Percentiles rank a stretch among this genome's conserved stretches.
phyloP scores from a whole-genome alignment of 2,797 vertebrate genomes.

The Silurus aristotelis region DNA sequence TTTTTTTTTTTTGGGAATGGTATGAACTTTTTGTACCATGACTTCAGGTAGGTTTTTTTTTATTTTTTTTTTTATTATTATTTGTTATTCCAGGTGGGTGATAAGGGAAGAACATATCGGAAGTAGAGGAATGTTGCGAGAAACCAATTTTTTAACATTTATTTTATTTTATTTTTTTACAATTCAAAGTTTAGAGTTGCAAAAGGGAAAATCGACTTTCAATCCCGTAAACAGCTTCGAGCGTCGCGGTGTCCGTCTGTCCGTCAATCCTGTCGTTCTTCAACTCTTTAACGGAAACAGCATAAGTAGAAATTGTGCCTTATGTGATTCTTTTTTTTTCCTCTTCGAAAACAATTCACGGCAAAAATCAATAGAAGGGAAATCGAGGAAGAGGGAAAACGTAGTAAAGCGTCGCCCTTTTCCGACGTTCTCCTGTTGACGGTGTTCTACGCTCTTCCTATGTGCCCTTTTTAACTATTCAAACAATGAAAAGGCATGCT shows the following conservation, averaged over 20 bases:
- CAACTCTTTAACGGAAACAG: conserved; percentile 63
- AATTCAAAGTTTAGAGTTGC: not conserved
- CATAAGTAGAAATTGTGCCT: conserved; percentile 96
- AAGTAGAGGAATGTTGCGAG: conserved; percentile 11
- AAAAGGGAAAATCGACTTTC: conserved; percentile 52
- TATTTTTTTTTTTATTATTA: too few relatives aligned
- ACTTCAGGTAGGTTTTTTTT: not conserved
- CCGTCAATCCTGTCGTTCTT: conserved; percentile 30
- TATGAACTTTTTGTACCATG: conserved; percentile 72
- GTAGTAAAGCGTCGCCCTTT: not conserved
- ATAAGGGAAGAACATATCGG: not conserved
- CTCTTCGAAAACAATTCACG: not conserved
- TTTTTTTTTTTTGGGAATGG: conserved; percentile 64
- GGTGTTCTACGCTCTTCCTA: not conserved
- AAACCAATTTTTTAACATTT: not conserved
- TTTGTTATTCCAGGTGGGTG: conserved; percentile 22
- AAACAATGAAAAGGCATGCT: conserved; percentile 77
- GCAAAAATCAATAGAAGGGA: conserved; percentile 64
- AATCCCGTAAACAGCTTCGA: conserved; percentile 64
- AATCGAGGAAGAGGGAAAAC: conserved; percentile 20
- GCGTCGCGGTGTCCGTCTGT: not conserved
- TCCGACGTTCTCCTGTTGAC: not conserved
- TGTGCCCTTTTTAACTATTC: conserved; percentile 68
- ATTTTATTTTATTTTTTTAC: not conserved
- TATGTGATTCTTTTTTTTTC: conserved; percentile 80